Percentiles rank a stretch among this genome's conserved stretches.
These are phyloP conservation scores for Eulacestoma nigropectus DNA, from an alignment of 2,113 vertebrate genomes.

Conservation along the genomic window DNA sequence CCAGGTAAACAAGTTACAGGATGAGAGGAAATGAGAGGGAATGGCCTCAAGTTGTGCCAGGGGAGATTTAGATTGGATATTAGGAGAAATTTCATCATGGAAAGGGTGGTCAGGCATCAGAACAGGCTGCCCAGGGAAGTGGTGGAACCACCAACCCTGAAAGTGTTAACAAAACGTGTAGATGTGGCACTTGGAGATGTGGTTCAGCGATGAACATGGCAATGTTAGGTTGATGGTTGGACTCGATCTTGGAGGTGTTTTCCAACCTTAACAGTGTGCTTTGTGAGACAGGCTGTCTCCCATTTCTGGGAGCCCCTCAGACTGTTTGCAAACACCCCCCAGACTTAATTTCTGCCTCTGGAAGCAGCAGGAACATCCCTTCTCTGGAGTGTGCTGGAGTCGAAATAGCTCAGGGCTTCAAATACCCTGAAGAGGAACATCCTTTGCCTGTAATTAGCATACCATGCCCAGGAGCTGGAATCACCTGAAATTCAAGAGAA, in stretches of 20 bases:
- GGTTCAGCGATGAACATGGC: not conserved
- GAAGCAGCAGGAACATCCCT: not conserved
- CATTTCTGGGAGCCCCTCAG: not conserved
- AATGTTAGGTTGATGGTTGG: not conserved
- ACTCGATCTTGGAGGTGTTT: not conserved
- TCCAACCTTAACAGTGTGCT: not conserved
- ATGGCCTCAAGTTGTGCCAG: not conserved
- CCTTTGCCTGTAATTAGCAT: not conserved
- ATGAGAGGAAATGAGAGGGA: not conserved
- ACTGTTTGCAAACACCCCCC: not conserved
- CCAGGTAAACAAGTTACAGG: not conserved
- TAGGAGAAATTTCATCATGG: not conserved
- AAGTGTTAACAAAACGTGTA: not conserved
- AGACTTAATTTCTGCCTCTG: not conserved
- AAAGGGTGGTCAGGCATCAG: rapidly evolving
- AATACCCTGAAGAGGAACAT: not conserved
- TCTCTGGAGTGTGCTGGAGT: not conserved
- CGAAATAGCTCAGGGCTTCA: not conserved
- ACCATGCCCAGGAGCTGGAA: not conserved
- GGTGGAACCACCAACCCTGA: not conserved
- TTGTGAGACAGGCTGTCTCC: not conserved
- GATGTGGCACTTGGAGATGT: not conserved
- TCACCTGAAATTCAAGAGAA: not conserved
- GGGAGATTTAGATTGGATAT: not conserved
- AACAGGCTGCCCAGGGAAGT: not conserved